Evolutionary conservation across 2,113 vertebrate species (phyloP), one percentile per base, ranked within the genome.

Genomic region (Callipepla squamata): DNA sequence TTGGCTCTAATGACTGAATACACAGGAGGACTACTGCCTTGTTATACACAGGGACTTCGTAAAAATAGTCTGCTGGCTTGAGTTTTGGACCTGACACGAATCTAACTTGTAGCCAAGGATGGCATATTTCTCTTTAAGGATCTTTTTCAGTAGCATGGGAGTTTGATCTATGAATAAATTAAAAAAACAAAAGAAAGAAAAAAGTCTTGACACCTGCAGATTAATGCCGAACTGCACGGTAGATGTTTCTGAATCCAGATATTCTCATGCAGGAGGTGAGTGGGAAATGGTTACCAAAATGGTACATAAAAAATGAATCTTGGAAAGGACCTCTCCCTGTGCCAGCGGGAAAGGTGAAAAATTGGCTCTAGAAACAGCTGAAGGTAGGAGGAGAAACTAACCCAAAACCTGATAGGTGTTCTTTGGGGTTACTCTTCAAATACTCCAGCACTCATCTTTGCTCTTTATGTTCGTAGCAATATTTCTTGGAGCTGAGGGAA

Each of bases 351-450:
- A 85, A 62, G 70, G 14, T 30, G 25, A 53, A 81, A 70, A 82
- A 67, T 12, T 85, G 3, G 13, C 68, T 95, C 28, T 82, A 74
- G n/a, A 87, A 87, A n/a, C 40, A 89, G 28, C 48, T 69, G 25
- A 81, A 79, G 32, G 51, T 28, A 69, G 78, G 45, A 81, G 58
- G 34, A 65, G 32, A 88, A 94, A 55, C 61, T 74, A 66, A 82
- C 26, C 28, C 47, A 14, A 67, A 93, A 59, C 19, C 23, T 74
- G 12, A 44, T 69, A 13, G 34, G 8, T 82, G 5, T 85, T 26
- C 91, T 87, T 89, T 81, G 78, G 50, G 26, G 28, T 94, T 84
- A 57, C 50, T 89, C 14, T 66, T 94, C 72, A 93, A 69, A 82
- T 80, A 53, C 10, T 48, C 1, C 1, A 86, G 9, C 44, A 68